phyloP scores from a whole-genome alignment of 2,888 invertebrate species.

The Diabrotica balteata region DNA sequence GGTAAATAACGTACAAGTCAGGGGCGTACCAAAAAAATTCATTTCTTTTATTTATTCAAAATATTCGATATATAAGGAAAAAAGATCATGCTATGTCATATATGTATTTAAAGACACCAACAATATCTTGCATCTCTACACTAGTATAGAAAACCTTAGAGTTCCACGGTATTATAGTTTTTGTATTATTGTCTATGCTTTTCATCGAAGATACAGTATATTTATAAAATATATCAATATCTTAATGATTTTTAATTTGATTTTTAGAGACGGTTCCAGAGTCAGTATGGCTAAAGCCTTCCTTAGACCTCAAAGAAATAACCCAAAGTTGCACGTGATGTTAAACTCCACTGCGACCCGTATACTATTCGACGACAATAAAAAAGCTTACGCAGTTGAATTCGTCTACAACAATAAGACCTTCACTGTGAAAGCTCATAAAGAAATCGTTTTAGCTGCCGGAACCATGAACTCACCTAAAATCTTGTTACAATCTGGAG shows the following conservation, averaged over 20 bases:
- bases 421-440: conserved; percentile 61
- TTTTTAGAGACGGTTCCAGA: conserved; percentile 37
- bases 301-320: conserved; percentile 65
- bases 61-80: too few relatives aligned
- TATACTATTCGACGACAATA: conserved; percentile 60
- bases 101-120: too few relatives aligned
- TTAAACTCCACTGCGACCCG: conserved; percentile 68
- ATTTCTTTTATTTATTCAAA: too few relatives aligned
- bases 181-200: too few relatives aligned
- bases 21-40: too few relatives aligned
- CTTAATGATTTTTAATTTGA: neutral
- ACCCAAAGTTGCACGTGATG: conserved; percentile 67
- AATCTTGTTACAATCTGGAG: conserved; percentile 70
- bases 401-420: conserved; percentile 63
- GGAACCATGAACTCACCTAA: conserved; percentile 71
- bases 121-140: too few relatives aligned
- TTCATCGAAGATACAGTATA: too few relatives aligned
- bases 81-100: too few relatives aligned
- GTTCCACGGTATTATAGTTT: too few relatives aligned
- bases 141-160: too few relatives aligned
- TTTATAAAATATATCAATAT: too few relatives aligned
- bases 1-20: too few relatives aligned
- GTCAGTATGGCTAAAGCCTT: conserved; percentile 67
- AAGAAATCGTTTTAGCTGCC: conserved; percentile 68
- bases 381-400: conserved; percentile 66